Base-by-base conservation (phyloP, 2,113 vertebrate species). In the Alaudala cheleensis region DNA sequence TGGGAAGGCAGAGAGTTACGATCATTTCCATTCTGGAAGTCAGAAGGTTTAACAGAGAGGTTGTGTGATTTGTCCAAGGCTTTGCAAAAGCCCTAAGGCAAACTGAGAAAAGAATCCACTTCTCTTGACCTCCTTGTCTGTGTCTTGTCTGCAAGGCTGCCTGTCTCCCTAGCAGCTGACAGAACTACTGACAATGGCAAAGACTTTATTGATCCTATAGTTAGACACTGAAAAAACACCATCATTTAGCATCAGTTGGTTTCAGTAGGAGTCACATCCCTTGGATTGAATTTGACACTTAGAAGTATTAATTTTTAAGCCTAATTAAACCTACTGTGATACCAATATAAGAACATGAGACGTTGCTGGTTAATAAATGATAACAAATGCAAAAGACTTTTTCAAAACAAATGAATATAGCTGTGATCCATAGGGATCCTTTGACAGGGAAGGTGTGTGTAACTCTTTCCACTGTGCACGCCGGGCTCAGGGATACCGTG, bases 51-150 rank as follows among this genome's bases (percentile, higher is more conserved):
- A 92, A 58, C 7, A 4, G 71, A 77, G 81, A 70, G 71, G 33
- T 88, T 93, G 67, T 91, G 78, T 90, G 94, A 90, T 95, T 95
- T 95, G 96, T 94, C 88, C 87, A 62, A 92, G 71, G 54, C 56
- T 91, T 88, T 58, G 53, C 87, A 95, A 95, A 94, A 69, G 47
- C 81, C 92, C 90, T 66, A 83, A 97, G 93, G 93, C 93, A 90
- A 81, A 81, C 77, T 84, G 86, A 84, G 92, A 58, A 86, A 83
- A 86, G 60, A 90, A 93, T 84, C 65, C 56, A n/a, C 64, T 95
- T 94, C 83, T 93, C 76, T 73, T 90, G 94, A 95, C 93, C 88
- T 88, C 29, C 0, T 76, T 93, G 85, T 88, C 87, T 80, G 34
- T 88, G 50, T 72, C 91, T 92, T 91, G 94, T 94, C 93, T 88